A percentile compares a stretch with the other conserved stretches of the same genome.
These are phyloP conservation scores for Coelopa pilipes DNA, from an alignment of 2,888 invertebrate species.

Conservation along the genomic window DNA sequence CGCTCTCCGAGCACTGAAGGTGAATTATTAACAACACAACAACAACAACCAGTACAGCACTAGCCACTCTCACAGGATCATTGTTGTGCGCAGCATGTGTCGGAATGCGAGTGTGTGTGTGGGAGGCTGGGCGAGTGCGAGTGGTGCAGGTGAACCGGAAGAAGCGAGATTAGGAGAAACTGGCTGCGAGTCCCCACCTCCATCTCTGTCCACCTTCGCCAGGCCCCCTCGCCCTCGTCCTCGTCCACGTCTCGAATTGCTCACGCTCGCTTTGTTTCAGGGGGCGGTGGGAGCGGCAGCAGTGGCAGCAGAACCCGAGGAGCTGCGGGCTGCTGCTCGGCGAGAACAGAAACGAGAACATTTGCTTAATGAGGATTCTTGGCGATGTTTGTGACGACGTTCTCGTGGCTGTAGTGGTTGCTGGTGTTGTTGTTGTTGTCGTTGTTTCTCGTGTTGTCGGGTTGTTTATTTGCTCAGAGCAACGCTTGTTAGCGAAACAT, in stretches of 20 bases:
- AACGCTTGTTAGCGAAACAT: conserved; percentile 5
- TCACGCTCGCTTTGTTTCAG: conserved; percentile 17
- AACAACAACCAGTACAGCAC: too few relatives aligned
- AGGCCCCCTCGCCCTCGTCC: too few relatives aligned
- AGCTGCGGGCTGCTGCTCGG: conserved; percentile 12
- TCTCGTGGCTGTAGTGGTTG: not conserved
- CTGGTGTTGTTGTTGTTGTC: conserved; percentile 3
- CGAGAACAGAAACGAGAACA: conserved; percentile 25
- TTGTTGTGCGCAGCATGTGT: too few relatives aligned
- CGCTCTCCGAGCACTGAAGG: too few relatives aligned
- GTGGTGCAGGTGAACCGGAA: not conserved
- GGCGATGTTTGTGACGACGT: conserved; percentile 5
- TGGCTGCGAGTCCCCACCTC: not conserved
- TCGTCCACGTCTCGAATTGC: not conserved
- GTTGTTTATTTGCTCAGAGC: conserved; percentile 26
- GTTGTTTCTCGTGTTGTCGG: conserved; percentile 23
- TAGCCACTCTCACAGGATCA: too few relatives aligned
- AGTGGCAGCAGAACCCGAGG: not conserved
- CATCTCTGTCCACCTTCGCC: too few relatives aligned
- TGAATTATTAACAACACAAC: too few relatives aligned
- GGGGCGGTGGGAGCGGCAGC: conserved; percentile 17
- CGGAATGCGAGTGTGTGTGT: too few relatives aligned
- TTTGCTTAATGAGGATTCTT: conserved; percentile 37
- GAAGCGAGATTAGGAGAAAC: conserved; percentile 15
- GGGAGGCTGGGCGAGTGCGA: not conserved